Conservation (phyloP, 2,797 vertebrate genomes). For the Urosaurus nigricauda region DNA sequence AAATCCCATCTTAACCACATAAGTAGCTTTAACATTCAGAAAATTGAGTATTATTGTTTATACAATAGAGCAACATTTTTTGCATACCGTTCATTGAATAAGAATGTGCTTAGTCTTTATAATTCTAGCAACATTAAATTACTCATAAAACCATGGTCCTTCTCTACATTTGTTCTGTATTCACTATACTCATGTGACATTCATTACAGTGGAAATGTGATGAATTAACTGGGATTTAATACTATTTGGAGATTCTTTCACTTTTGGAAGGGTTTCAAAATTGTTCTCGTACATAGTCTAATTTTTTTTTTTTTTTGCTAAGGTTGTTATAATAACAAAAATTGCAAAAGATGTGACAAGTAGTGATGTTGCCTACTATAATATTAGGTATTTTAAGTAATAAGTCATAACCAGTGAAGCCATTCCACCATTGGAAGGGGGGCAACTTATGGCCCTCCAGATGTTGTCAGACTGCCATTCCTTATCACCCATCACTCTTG, state of each 20-base stretch:
- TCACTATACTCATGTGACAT: neutral
- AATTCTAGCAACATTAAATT: neutral
- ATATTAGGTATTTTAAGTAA: neutral
- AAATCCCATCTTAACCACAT: neutral
- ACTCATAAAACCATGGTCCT: neutral
- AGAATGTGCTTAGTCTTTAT: neutral
- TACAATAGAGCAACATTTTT: constrained; percentile 2
- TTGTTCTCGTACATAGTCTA: neutral
- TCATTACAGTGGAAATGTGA: neutral
- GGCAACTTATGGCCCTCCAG: no score
- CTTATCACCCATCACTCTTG: neutral
- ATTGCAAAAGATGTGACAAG: neutral
- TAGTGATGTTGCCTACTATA: neutral
- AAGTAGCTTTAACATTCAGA: constrained; percentile 7
- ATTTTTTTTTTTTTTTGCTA: neutral
- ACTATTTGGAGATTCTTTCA: neutral
- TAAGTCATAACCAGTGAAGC: neutral
- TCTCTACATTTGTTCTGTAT: neutral
- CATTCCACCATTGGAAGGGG: neutral
- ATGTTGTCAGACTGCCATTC: neutral
- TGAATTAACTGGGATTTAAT: neutral
- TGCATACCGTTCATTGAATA: neutral
- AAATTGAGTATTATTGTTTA: neutral
- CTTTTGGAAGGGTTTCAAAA: neutral
- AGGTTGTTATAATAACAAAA: neutral